Base-by-base conservation (phyloP, 2,797 vertebrate species). In the Neostethus bicornis region DNA sequence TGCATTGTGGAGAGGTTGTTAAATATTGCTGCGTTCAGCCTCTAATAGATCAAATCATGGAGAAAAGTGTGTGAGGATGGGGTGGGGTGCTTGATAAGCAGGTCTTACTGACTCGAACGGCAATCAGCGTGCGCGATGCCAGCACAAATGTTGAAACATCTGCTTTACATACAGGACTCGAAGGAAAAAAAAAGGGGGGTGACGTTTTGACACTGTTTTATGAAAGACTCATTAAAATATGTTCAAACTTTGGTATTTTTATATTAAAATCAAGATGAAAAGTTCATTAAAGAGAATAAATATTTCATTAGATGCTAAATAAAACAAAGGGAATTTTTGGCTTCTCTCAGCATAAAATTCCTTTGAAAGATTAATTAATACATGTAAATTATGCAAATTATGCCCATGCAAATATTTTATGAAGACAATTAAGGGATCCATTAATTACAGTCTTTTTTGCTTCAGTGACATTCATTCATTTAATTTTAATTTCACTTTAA, bases 281-380 rank as follows among this genome's bases (percentile, higher is more conserved):
- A 98, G 95, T 98, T 98, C 94, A 98, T 99, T 98, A 97, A 96
- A 94, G 91, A 96, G 94, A 93, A 98, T 99, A 96, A 98, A 99
- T 99, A 99, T 98, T 99, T 98, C 94, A 99, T 98, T 95, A 96
- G 95, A 96, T 98, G 94, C 95, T 97, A 96, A 99, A 97, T 98
- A 98, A 99, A 99, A 99, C 96, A 99, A 98, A 98, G 92, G 94
- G 92, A 94, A 93, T 95, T 97, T 87, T 98, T 96, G 95, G 95
- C 96, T 94, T 98, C 96, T 97, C 96, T 99, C 97, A 99, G 97
- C 96, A 98, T 90, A 98, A 98, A 98, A 98, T 97, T 96, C 96
- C 95, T 97, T 97, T 98, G 96, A 99, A 98, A 99, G 96, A 99
- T 99, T 99, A 99, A 99, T 98, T 98, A 99, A 99, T 97, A 97